Conservation (phyloP, 2,888 invertebrate genomes). For the Amphipoea oculea region DNA sequence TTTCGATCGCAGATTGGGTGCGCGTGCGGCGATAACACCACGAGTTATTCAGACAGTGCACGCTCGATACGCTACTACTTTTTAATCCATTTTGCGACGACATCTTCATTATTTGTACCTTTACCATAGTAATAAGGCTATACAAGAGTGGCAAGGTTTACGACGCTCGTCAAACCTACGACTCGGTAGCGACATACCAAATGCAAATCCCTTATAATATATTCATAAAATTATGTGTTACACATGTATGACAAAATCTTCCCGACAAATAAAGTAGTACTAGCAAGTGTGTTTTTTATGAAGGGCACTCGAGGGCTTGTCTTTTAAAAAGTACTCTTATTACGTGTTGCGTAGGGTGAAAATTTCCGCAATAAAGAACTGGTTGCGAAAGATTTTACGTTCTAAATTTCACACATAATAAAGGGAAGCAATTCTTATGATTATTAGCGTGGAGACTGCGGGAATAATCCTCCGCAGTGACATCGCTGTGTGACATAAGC, state of each 20-base stretch:
- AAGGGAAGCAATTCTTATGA: constrained; percentile 90
- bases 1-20: constrained; percentile 90
- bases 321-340: constrained; percentile 76
- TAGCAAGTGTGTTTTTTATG: constrained; percentile 80
- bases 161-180: constrained; percentile 69
- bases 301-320: constrained; percentile 70
- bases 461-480: constrained; percentile 89
- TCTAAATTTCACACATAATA: constrained; percentile 90
- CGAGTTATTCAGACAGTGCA: constrained; percentile 88
- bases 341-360: constrained; percentile 67
- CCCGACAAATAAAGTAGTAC: constrained; percentile 80
- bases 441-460: constrained; percentile 89
- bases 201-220: constrained; percentile 84
- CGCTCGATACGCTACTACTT: constrained; percentile 87
- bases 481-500: constrained; percentile 89
- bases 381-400: constrained; percentile 81
- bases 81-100: constrained; percentile 87
- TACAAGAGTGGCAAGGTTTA: constrained; percentile 67
- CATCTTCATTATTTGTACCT: constrained; percentile 89
- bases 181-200: constrained; percentile 70
- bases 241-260: constrained; percentile 84
- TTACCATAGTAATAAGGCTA: constrained; percentile 67
- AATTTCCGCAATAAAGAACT: constrained; percentile 68
- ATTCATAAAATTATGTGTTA: constrained; percentile 86
- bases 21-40: constrained; percentile 89